A percentile compares a stretch with the other conserved stretches of the same genome.
These are phyloP conservation scores for Onthophagus taurus DNA, from an alignment of 1,140 invertebrate genomes.

Conservation along the genomic window DNA sequence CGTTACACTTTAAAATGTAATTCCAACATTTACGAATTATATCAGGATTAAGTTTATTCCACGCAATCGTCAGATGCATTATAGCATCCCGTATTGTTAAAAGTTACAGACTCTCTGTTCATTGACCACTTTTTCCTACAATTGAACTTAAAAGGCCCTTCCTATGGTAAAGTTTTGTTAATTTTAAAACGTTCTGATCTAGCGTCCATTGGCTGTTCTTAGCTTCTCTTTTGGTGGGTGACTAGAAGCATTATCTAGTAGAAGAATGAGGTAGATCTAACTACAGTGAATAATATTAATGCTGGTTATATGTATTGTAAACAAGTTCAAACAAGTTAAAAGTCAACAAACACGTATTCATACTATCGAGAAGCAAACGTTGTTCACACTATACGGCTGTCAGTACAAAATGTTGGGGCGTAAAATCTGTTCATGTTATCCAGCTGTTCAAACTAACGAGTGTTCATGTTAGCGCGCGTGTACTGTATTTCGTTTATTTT, in stretches of 20 bases:
- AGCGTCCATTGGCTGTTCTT: slow-evolving; percentile 22
- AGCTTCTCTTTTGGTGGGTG: slow-evolving; percentile 28
- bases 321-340: too few relatives aligned
- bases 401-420: too few relatives aligned
- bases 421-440: too few relatives aligned
- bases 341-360: too few relatives aligned
- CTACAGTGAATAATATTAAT: too few relatives aligned
- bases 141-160: slow-evolving; percentile 14
- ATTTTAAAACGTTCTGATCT: slow-evolving; percentile 30
- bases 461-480: too few relatives aligned
- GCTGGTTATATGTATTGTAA: too few relatives aligned
- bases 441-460: too few relatives aligned
- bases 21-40: slow-evolving; percentile 20
- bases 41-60: slow-evolving; percentile 18
- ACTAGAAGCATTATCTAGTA: slow-evolving; percentile 36
- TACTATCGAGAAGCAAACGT: too few relatives aligned
- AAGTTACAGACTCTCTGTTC: slow-evolving; percentile 18
- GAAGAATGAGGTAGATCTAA: too few relatives aligned
- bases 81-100: slow-evolving; percentile 23
- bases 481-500: too few relatives aligned
- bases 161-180: slow-evolving; percentile 24
- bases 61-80: slow-evolving; percentile 17
- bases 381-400: too few relatives aligned
- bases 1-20: slow-evolving; percentile 11
- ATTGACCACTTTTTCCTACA: slow-evolving; percentile 4